phyloP scores from a whole-genome alignment of 30 jellyfish, hydroid and myxozoan genomes.

The Hydra vulgaris region DNA sequence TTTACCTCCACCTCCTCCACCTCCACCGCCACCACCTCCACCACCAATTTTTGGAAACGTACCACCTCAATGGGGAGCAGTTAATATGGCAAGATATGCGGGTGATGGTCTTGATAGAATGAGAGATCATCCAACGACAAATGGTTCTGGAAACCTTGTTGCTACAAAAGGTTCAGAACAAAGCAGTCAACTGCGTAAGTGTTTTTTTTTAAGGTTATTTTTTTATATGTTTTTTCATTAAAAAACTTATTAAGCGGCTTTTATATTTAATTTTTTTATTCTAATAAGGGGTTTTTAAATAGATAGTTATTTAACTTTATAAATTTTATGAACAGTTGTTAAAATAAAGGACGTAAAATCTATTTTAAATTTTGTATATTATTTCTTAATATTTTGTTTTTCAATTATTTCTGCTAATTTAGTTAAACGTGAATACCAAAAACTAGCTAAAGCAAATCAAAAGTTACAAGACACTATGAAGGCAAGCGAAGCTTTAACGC shows the following conservation, averaged over 20 bases:
- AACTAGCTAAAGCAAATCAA: conserved; percentile 36
- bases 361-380: too few species aligned
- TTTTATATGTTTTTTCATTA: too few species aligned
- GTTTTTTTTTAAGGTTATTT: too few species aligned
- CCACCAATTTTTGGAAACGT: conserved; percentile 21
- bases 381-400: background rate
- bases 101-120: conserved; percentile 17
- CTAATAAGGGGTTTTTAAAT: too few species aligned
- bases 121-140: background rate
- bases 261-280: too few species aligned
- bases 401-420: background rate
- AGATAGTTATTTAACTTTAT: too few species aligned
- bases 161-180: background rate
- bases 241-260: too few species aligned
- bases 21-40: conserved; percentile 25
- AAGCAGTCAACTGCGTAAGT: background rate
- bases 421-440: conserved; percentile 31
- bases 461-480: conserved; percentile 41
- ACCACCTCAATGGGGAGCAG: conserved; percentile 24
- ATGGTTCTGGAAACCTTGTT: conserved; percentile 11
- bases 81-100: conserved; percentile 20
- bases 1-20: conserved; percentile 13
- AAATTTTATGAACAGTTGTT: too few species aligned
- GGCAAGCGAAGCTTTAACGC: conserved; percentile 85
- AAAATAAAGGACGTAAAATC: too few species aligned